Evolutionary conservation across 2,797 vertebrate genomes (phyloP).

Genomic region (Nannoperca obscura): DNA sequence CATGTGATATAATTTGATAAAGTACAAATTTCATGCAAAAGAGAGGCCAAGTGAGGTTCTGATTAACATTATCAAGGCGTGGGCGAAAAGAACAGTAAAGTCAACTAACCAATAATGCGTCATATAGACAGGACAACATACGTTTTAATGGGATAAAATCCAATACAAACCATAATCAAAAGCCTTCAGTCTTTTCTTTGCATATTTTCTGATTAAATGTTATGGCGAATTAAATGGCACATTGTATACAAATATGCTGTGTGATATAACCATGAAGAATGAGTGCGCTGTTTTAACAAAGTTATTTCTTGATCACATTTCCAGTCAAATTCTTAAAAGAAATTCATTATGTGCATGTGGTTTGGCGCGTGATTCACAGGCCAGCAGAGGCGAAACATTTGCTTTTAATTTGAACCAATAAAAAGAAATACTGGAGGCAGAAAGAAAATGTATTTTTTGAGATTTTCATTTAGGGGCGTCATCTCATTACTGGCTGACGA

Average conservation of each 20-base stretch:
- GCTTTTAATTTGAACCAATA: slow-evolving; percentile 39
- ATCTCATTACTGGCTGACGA: slow-evolving; percentile 76
- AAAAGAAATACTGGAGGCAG: slow-evolving; percentile 30
- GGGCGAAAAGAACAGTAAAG: slow-evolving; percentile 4
- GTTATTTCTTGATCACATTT: slow-evolving; percentile 16
- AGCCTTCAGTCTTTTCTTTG: no score
- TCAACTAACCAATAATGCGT: slow-evolving; percentile 31
- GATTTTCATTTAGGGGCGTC: slow-evolving; percentile 62
- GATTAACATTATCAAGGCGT: slow-evolving; percentile 60
- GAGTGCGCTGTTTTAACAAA: neutral
- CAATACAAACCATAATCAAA: slow-evolving; percentile 29
- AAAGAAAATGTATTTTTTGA: slow-evolving; percentile 46
- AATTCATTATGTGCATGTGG: neutral
- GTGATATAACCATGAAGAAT: slow-evolving; percentile 11
- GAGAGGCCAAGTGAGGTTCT: slow-evolving; percentile 52
- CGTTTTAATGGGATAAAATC: slow-evolving; percentile 36
- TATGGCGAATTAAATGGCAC: neutral
- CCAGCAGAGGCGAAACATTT: slow-evolving; percentile 21
- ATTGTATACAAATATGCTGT: slow-evolving; percentile 4
- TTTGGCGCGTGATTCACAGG: slow-evolving; percentile 30
- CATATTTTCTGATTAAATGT: no score
- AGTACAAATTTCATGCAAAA: slow-evolving; percentile 36
- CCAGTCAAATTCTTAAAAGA: neutral
- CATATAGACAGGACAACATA: slow-evolving; percentile 13
- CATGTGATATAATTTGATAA: slow-evolving; percentile 60